Percentiles rank a stretch among this genome's conserved stretches.
These are phyloP conservation scores for Troides oblongomaculatus DNA, from an alignment of 2,888 invertebrate species.

Conservation along the genomic window DNA sequence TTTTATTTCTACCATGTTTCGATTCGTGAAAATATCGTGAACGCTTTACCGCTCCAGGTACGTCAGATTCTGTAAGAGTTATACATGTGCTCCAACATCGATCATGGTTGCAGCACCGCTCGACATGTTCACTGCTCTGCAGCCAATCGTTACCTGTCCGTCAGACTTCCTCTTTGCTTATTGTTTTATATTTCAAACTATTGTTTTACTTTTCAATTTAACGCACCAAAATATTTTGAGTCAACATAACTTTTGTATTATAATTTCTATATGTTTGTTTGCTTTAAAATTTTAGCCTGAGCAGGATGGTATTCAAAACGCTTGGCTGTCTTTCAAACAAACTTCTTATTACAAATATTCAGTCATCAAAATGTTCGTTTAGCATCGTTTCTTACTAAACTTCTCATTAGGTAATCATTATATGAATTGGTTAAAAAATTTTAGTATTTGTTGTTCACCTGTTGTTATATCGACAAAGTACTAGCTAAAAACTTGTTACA, in stretches of 20 bases:
- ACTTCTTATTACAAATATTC: too few relatives aligned
- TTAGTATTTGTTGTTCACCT: neutral
- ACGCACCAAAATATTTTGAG: neutral
- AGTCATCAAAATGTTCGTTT: too few relatives aligned
- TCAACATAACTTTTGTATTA: neutral
- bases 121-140: neutral
- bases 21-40: neutral
- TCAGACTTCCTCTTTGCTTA: neutral
- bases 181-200: neutral
- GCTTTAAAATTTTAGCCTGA: too few relatives aligned
- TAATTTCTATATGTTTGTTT: neutral
- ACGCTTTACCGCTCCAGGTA: neutral
- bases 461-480: neutral
- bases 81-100: neutral
- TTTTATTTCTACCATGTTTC: neutral
- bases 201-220: neutral
- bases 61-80: neutral
- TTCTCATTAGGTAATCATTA: neutral
- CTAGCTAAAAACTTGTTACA: slow-evolving; percentile 35
- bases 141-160: neutral
- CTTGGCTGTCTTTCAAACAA: too few relatives aligned
- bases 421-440: neutral
- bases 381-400: neutral
- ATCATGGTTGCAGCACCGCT: slow-evolving; percentile 2
- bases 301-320: too few relatives aligned